phyloP scores from a whole-genome alignment of 2,113 vertebrate species.

The Scortum barcoo region DNA sequence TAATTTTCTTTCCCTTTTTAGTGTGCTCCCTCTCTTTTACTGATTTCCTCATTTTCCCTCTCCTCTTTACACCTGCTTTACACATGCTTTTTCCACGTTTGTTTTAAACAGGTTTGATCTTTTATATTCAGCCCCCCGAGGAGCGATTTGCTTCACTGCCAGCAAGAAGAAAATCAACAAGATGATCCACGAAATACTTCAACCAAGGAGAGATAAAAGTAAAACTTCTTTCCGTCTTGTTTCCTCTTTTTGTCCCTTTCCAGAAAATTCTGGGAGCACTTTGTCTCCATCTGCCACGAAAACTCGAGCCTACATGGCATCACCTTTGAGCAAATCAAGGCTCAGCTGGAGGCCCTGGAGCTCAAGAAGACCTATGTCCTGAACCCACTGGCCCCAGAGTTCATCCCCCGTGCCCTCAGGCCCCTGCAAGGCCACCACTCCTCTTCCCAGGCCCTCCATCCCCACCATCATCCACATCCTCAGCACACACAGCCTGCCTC shows the following conservation, averaged over 20 bases:
- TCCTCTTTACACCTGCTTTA: slow-evolving; percentile 5
- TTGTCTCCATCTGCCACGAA: slow-evolving; percentile 97
- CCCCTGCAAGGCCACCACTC: slow-evolving; percentile 78
- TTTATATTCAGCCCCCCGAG: neutral
- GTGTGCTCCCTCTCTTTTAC: neutral
- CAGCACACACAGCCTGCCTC: slow-evolving; percentile 87
- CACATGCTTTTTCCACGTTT: neutral
- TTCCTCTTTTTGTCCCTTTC: slow-evolving; percentile 43
- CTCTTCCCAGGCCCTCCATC: slow-evolving; percentile 82
- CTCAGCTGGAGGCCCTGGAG: slow-evolving; percentile 97
- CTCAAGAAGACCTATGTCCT: slow-evolving; percentile 99
- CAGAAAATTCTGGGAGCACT: slow-evolving; percentile 99
- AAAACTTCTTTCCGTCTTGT: slow-evolving; percentile 12
- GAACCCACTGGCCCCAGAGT: slow-evolving; percentile 97
- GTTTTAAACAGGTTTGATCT: slow-evolving; percentile 2
- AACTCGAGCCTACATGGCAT: slow-evolving; percentile 97
- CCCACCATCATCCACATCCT: slow-evolving; percentile 84
- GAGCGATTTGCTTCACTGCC: slow-evolving; percentile 6
- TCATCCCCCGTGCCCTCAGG: slow-evolving; percentile 95
- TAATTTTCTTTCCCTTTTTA: slow-evolving; percentile 12
- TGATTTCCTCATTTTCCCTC: neutral
- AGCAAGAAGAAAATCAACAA: slow-evolving; percentile 8
- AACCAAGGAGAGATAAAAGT: slow-evolving; percentile 13
- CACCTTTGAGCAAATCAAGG: slow-evolving; percentile 98
- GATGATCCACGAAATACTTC: slow-evolving; percentile 5